Percentiles rank a stretch among this genome's conserved stretches.
Conservation (phyloP, 1,140 invertebrate species). For the Rhizoglyphus robini region DNA sequence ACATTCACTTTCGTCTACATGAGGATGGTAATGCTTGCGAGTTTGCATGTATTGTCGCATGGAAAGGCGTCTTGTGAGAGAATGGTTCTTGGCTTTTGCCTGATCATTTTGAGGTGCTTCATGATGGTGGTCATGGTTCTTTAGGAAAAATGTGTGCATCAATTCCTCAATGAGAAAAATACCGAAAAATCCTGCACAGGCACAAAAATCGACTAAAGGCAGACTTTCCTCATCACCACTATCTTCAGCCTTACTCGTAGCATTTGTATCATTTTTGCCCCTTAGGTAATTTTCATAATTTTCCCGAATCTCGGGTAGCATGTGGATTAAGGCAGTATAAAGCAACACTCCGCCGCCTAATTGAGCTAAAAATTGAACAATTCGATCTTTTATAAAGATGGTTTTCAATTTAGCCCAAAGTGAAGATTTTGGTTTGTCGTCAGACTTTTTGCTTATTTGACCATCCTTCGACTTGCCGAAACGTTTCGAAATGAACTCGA, state of each 20-base stretch:
- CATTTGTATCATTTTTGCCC: neutral
- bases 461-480: neutral
- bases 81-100: neutral
- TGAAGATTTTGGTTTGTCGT: neutral
- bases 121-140: constrained; percentile 14
- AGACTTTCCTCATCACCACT: constrained; percentile 29
- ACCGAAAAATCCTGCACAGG: constrained; percentile 63
- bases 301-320: constrained; percentile 64
- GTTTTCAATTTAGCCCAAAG: neutral
- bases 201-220: constrained; percentile 51
- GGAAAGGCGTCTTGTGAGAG: neutral
- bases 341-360: constrained; percentile 71
- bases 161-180: constrained; percentile 69
- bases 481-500: neutral
- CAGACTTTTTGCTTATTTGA: neutral
- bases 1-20: neutral
- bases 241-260: neutral
- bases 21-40: neutral
- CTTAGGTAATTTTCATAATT: constrained; percentile 22
- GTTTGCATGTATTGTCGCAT: neutral
- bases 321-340: constrained; percentile 62
- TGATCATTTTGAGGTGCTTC: neutral
- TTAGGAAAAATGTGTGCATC: constrained; percentile 36
- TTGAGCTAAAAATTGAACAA: constrained; percentile 49
- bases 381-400: constrained; percentile 20